Conservation (phyloP, 2,888 invertebrate genomes). For the Plebejus argus region DNA sequence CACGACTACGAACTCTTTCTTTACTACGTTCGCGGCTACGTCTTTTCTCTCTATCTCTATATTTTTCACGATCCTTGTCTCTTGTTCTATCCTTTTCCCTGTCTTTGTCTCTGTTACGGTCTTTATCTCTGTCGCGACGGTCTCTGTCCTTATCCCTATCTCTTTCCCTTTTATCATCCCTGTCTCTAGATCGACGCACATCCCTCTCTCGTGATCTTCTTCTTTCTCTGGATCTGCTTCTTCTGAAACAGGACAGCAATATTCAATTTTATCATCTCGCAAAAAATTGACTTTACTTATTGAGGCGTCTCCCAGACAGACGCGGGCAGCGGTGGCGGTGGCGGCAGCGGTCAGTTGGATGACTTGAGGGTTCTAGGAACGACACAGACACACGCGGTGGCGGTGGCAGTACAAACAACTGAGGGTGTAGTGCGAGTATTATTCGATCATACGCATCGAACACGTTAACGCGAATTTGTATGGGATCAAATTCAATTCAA, state of each 20-base stretch:
- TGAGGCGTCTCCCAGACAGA: no score
- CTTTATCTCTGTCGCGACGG: constrained; percentile 46
- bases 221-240: constrained; percentile 69
- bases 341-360: no score
- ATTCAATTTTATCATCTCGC: neutral
- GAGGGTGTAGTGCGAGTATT: no score
- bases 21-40: constrained; percentile 54
- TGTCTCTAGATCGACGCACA: constrained; percentile 67
- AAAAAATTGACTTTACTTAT: no score
- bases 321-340: no score
- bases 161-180: constrained; percentile 49
- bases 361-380: no score
- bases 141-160: constrained; percentile 51
- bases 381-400: no score
- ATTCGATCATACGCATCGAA: no score
- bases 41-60: constrained; percentile 55
- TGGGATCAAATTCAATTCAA: no score
- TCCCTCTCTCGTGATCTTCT: constrained; percentile 83
- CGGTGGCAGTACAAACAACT: no score
- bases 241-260: constrained; percentile 49
- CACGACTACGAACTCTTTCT: constrained; percentile 51
- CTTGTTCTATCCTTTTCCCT: constrained; percentile 49
- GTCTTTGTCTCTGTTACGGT: constrained; percentile 54
- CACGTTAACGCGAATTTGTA: no score
- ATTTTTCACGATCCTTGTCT: constrained; percentile 48